Base-by-base conservation (phyloP, 2,113 vertebrate species). In the Xiphias gladius region DNA sequence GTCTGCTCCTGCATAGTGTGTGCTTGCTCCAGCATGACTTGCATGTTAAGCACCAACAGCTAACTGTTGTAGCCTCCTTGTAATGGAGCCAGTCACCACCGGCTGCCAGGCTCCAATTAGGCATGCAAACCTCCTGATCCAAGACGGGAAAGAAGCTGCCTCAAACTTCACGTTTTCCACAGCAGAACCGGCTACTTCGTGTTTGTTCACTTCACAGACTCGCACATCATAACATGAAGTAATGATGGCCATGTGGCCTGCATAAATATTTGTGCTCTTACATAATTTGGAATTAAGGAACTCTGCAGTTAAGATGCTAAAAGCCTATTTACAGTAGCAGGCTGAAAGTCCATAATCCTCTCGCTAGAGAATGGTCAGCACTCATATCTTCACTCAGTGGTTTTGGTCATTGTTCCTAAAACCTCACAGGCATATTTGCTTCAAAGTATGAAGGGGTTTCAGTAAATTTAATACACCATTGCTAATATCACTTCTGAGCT, bases 41-140 rank as follows among this genome's bases (percentile, higher is more conserved):
- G 93, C 90, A 94, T 94, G 89, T 88, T 91, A 94, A 94, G 85
- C 85, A 89, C 86, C 86, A 83, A 82, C 90, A 89, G 90, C 88
- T 89, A 90, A 91, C 86, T 89, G 84, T 73, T 86, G 88, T 58
- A 87, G 88, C 87, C 84, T 82, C 76, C 63, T 82, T 85, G 89
- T 90, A 86, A 87, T 82, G 52, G 64, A 88, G 82, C 91, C 89
- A 83, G 89, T 86, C 85, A 67, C 63, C 80, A 26, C 61, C 67
- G 70, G 78, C 86, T 91, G 91, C 91, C 91, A 89, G 64, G 61
- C 67, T 84, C 79, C 82, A 91, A 93, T 93, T 90, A 93, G 86
- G 55, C 83, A 83, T 91, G 84, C 86, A 89, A 82, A 86, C 86
- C 87, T 90, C 61, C 89, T 58, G 68, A 86, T 80, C 65, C 88